Evolutionary conservation across 1,140 invertebrate species (phyloP), one percentile per base, ranked within the genome.

Genomic region (Lasioglossum baleicum): DNA sequence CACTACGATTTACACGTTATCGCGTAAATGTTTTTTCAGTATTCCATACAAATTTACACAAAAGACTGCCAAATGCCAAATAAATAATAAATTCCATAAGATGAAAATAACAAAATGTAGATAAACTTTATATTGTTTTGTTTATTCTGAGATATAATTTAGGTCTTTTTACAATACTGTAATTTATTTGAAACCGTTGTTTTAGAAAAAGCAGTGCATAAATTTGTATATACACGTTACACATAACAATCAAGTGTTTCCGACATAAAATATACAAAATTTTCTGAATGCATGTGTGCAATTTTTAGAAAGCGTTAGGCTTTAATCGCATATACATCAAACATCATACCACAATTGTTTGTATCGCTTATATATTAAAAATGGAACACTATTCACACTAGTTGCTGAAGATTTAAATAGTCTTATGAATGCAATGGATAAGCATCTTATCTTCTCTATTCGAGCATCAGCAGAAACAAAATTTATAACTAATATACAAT

Each of bases 401-500:
- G n/a, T 15, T 13, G 5, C 10, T 35, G 20, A 51, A 20, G 17
- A 20, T 31, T 35, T 26, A 76, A 66, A 51, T 20, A 56, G 56
- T 48, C 11, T 71, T 56, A 71, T 22, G 71, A 56, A 66, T 80
- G 40, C 65, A 51, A 78, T n/a, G 64, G 44, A 61, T 58, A 69
- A 78, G 61, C 51, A n/a, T 6, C 48, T 17, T 40, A 20, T 26
- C 0, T 71, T 80, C 40, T 44, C 31, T 42, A 68, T 6, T 67
- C 61, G 48, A 26, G 20, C 31, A 26, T 26, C 6, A 17, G 20
- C 42, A 7, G 48, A 15, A 48, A 17, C 17, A 15, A 31, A 67
- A 80, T 44, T 67, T 22, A 64, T 71, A 81, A 3, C 35, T 60
- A 80, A 68, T 26, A 60, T 67, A 68, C 20, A 77, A 44, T 65